Evolutionary conservation across 1,140 invertebrate genomes (phyloP).

Genomic region (Rhizoglyphus robini): DNA sequence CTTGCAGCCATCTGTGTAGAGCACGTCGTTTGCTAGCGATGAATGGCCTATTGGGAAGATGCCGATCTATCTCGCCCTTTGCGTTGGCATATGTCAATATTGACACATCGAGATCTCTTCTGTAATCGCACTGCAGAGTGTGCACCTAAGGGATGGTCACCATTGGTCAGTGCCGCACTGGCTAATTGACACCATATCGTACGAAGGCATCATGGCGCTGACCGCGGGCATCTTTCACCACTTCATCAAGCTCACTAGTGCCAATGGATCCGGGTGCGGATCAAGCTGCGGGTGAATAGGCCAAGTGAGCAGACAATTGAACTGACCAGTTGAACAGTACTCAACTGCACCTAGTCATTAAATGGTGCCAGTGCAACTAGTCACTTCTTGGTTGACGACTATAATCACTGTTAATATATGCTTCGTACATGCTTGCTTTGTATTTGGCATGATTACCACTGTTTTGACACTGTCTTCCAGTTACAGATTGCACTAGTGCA

Average conservation of each 20-base stretch:
- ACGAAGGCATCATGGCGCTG: background rate
- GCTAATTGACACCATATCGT: slow-evolving; percentile 15
- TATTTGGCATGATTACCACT: background rate
- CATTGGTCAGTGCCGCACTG: background rate
- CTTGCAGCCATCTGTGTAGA: slow-evolving; percentile 5
- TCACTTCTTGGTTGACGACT: background rate
- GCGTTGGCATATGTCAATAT: background rate
- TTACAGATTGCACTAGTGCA: no score
- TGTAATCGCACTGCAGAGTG: background rate
- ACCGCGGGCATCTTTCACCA: slow-evolving; percentile 13
- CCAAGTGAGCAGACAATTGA: background rate
- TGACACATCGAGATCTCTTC: background rate
- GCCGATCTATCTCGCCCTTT: background rate
- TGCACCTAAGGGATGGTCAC: no score
- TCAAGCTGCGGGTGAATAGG: background rate
- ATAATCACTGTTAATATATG: background rate
- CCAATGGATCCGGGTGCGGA: slow-evolving; percentile 4
- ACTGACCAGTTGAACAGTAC: background rate
- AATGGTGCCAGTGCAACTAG: slow-evolving; percentile 1
- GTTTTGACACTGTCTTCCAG: no score
- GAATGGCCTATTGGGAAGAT: background rate
- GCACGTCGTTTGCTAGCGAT: background rate
- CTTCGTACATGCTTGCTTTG: background rate
- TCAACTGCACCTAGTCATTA: slow-evolving; percentile 14
- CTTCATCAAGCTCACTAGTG: slow-evolving; percentile 10